Conservation (phyloP, 2,888 invertebrate genomes). For the Ennomos quercinarius region DNA sequence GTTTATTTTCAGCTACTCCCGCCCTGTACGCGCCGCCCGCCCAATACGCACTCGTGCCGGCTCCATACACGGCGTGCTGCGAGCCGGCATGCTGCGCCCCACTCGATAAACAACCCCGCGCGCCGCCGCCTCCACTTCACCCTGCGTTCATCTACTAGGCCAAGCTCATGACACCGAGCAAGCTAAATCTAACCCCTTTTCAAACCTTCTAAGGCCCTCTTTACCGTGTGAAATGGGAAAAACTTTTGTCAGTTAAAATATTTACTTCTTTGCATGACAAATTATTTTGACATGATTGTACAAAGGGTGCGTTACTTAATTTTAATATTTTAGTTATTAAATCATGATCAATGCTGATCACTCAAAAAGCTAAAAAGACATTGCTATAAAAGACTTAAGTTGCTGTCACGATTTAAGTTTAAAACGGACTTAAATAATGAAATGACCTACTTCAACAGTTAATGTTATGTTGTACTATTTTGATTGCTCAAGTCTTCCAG, state of each 20-base stretch:
- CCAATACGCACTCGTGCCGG: conserved; percentile 75
- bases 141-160: conserved; percentile 79
- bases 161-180: not conserved
- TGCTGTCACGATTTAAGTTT: not conserved
- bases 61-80: conserved; percentile 74
- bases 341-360: no score
- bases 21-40: conserved; percentile 74
- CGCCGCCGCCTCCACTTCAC: conserved; percentile 73
- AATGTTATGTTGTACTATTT: conserved; percentile 29
- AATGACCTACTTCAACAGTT: no score
- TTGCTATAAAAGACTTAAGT: no score
- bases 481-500: conserved; percentile 76
- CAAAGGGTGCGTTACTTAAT: no score
- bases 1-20: conserved; percentile 63
- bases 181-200: no score
- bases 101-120: conserved; percentile 73
- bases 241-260: no score
- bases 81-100: conserved; percentile 77
- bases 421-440: not conserved
- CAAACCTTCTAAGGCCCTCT: no score
- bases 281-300: no score
- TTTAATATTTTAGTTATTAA: no score
- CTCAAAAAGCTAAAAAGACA: no score
- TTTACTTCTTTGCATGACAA: no score
- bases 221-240: no score